Conservation (phyloP, 2,888 invertebrate genomes). For the Acleris cristana region DNA sequence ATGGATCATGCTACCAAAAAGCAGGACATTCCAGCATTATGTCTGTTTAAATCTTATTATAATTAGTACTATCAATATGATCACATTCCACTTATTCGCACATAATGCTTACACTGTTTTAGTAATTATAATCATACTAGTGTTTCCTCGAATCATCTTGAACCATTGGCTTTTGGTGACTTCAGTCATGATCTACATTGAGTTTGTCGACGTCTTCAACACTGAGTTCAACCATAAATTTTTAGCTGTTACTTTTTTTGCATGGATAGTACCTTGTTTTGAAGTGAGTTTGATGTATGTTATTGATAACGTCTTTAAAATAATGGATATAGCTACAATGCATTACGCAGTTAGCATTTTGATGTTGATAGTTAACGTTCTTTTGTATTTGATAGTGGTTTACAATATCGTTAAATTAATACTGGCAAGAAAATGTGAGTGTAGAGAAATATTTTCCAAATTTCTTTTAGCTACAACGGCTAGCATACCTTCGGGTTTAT, state of each 20-base stretch:
- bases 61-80: conserved; percentile 1
- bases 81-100: not conserved
- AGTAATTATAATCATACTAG: not conserved
- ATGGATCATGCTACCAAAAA: conserved; percentile 4
- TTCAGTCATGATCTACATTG: conserved; percentile 10
- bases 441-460: not conserved
- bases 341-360: conserved; percentile 2
- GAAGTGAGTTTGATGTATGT: not conserved
- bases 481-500: conserved; percentile 17
- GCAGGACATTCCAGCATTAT: conserved; percentile 11
- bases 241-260: not conserved
- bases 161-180: conserved; percentile 9
- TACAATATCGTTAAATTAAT: conserved; percentile 5
- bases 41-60: conserved; percentile 2
- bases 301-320: not conserved
- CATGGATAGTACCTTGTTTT: conserved; percentile 7
- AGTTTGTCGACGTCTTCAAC: conserved; percentile 12
- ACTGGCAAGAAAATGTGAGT: not conserved
- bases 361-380: not conserved
- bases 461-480: not conserved
- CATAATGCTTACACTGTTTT: not conserved
- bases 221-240: not conserved
- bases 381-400: conserved; percentile 2
- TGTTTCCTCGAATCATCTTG: conserved; percentile 10
- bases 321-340: not conserved